A percentile compares a stretch with the other conserved stretches of the same genome.
Evolutionary conservation across 2,797 vertebrate genomes (phyloP).

Genomic region (Orestias chungarensis): DNA sequence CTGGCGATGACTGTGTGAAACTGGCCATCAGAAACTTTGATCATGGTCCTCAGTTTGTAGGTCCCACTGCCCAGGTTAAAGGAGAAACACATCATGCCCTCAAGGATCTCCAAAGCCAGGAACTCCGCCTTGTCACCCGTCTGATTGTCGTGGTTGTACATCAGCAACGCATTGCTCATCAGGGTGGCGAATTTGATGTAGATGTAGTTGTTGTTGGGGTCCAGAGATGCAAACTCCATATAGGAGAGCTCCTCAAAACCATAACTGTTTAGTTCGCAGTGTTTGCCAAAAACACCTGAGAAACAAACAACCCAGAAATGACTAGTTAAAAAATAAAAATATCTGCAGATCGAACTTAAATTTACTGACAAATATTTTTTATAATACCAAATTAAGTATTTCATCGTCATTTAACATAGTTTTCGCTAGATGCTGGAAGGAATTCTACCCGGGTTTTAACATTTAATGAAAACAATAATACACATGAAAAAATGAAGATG

Average conservation of each 20-base stretch:
- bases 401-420: slow-evolving; percentile 8
- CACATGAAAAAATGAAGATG: slow-evolving; percentile 40
- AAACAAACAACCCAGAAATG: slow-evolving; percentile 29
- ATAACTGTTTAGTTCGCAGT: slow-evolving; percentile 97
- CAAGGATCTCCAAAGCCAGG: slow-evolving; percentile 91
- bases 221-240: slow-evolving; percentile 98
- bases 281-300: slow-evolving; percentile 97
- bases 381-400: neutral
- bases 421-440: too few relatives aligned
- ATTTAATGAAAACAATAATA: neutral
- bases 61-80: slow-evolving; percentile 95
- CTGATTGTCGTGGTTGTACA: slow-evolving; percentile 98
- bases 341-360: neutral
- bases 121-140: slow-evolving; percentile 95
- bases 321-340: neutral
- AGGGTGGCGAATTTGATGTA: slow-evolving; percentile 98
- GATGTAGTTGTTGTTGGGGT: slow-evolving; percentile 98
- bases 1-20: slow-evolving; percentile 97
- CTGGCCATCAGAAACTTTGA: slow-evolving; percentile 93
- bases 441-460: too few relatives aligned
- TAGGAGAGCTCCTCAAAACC: slow-evolving; percentile 97
- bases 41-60: slow-evolving; percentile 90
- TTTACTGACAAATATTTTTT: neutral
- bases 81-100: slow-evolving; percentile 90
- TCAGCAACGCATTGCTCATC: slow-evolving; percentile 87